Percentiles rank a stretch among this genome's conserved stretches.
These are phyloP conservation scores for Festucalex cinctus DNA, from an alignment of 2,113 vertebrate genomes.

Conservation along the genomic window DNA sequence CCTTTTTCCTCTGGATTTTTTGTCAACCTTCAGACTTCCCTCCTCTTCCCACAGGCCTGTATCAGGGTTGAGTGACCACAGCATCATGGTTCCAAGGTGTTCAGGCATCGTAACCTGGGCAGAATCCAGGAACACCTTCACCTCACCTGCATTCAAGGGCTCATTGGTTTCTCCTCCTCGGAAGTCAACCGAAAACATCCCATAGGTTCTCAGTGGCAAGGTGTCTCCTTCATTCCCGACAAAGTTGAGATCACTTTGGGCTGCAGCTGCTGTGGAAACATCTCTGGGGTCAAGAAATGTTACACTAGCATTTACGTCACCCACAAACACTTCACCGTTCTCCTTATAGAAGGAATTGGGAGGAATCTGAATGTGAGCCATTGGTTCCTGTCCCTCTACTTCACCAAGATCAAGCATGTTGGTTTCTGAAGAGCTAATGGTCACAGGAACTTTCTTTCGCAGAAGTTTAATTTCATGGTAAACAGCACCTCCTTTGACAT, in stretches of 20 bases:
- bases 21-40: conserved; percentile 80
- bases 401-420: conserved; percentile 88
- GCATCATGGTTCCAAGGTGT: conserved; percentile 85
- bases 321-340: conserved; percentile 85
- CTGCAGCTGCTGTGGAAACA: conserved; percentile 79
- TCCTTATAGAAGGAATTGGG: conserved; percentile 86
- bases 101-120: conserved; percentile 87
- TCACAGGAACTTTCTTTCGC: conserved; percentile 82
- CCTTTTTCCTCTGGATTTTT: conserved; percentile 77
- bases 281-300: conserved; percentile 94
- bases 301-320: conserved; percentile 90
- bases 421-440: conserved; percentile 76
- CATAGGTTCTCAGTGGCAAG: conserved; percentile 88
- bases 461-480: conserved; percentile 93
- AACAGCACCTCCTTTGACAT: conserved; percentile 85
- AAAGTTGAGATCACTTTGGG: conserved; percentile 94
- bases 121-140: conserved; percentile 88
- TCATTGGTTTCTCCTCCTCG: conserved; percentile 78
- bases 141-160: conserved; percentile 85
- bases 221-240: conserved; percentile 85
- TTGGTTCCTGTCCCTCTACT: conserved; percentile 78
- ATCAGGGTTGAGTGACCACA: conserved; percentile 95
- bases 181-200: conserved; percentile 98
- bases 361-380: conserved; percentile 90
- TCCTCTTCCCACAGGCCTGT: conserved; percentile 97